Evolutionary conservation across 2,113 vertebrate genomes (phyloP).

Genomic region (Tachysurus vachellii): DNA sequence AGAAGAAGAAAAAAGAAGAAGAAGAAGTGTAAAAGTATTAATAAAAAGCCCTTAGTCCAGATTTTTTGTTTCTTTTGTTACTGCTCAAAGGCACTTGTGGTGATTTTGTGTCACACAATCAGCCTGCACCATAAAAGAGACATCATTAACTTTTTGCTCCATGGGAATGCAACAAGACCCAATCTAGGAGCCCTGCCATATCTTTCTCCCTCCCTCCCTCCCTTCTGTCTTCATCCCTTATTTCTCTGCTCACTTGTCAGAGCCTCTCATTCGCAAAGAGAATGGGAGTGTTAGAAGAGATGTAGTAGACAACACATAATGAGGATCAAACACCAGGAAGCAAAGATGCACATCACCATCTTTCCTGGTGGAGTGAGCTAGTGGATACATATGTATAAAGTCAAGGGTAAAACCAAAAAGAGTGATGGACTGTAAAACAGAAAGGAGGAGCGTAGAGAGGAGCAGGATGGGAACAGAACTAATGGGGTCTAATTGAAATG

Average conservation of each 20-base stretch:
- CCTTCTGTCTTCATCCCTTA: conserved; percentile 56
- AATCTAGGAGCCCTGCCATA: conserved; percentile 17
- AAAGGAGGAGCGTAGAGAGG: conserved; percentile 9
- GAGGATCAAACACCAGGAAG: conserved; percentile 36
- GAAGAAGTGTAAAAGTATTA: not conserved
- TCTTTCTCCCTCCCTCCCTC: conserved; percentile 17
- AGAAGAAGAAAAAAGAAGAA: too few relatives aligned
- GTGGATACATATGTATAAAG: not conserved
- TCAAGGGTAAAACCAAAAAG: not conserved
- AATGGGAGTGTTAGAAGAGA: conserved; percentile 48
- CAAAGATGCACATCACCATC: conserved; percentile 42
- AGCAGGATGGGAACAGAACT: conserved; percentile 66
- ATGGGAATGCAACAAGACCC: conserved; percentile 73
- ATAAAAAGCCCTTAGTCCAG: not conserved
- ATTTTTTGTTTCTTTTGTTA: conserved; percentile 59
- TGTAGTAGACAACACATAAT: conserved; percentile 54
- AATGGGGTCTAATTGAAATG: conserved; percentile 80
- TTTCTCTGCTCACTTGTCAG: conserved; percentile 53
- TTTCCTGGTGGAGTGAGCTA: conserved; percentile 17
- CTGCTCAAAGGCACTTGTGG: conserved; percentile 65
- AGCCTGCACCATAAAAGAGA: conserved; percentile 62
- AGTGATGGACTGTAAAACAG: not conserved
- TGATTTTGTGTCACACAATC: conserved; percentile 49
- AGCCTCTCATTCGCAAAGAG: conserved; percentile 73
- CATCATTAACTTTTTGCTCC: conserved; percentile 80